Evolutionary conservation across 2,113 vertebrate genomes (phyloP), one percentile per base, ranked within the genome.

Genomic region (Syngnathus floridae): DNA sequence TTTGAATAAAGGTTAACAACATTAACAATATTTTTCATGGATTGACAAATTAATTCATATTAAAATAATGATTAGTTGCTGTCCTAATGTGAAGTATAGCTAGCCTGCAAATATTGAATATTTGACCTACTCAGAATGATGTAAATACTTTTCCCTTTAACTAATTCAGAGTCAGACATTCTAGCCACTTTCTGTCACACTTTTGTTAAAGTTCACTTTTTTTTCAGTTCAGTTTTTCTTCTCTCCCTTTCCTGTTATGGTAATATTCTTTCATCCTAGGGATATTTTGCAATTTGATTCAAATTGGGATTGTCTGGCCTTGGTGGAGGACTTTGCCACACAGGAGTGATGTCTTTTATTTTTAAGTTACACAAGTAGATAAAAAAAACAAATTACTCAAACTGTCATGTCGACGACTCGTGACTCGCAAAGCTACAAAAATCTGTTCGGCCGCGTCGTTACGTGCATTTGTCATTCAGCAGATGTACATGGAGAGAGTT

Each of bases 401-500:
- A 54, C 6, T 13, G 51, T 26, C 51, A 52, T 7, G 5, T 7
- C 22, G 51, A 52, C 51, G 26, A 26, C 4, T 51, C 5, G 43
- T 16, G 43, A 45, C 13, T 5, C 17, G 19, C 46, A 19, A n/a
- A 49, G 21, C 21, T 11, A n/a, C 48, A 8, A 9, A 49, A 19
- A 49, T 9, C 3, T 46, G 45, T 13, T 1, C 16, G 49, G 49
- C 17, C 11, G 8, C 21, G 4, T 19, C 3, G 43, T 56, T 58
- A 19, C 73, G 73, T 76, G 76, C 82, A 65, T 82, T 80, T 87
- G 84, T 87, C 82, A 10, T 69, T 82, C 82, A 83, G 68, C 85
- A 84, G 78, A 86, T 66, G 74, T 76, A 65, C 69, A 2, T n/a
- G 37, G 11, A 45, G 13, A 45, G 43, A 16, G 14, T 11, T 14